Base-by-base conservation (phyloP, 2,113 vertebrate species). In the Mus spicilegus region DNA sequence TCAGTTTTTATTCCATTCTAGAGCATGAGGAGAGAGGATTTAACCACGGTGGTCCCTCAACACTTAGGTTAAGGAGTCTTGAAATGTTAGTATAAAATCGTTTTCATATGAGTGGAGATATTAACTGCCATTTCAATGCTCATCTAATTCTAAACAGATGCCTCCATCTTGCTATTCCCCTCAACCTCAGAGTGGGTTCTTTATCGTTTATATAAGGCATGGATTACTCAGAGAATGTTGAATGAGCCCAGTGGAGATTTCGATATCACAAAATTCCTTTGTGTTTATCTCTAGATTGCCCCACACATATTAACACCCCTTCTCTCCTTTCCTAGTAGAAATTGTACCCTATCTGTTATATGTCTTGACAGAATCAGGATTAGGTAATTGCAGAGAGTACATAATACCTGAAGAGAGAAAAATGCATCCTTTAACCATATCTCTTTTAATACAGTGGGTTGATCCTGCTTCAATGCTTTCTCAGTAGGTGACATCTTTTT, bases 311-410 rank as follows among this genome's bases (percentile, higher is more conserved):
- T 90, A 88, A 87, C 4, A 88, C 12, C 54, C 78, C 80, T 51
- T 67, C 22, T 67, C 76, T 95, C 77, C 19, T 93, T 80, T 94
- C 85, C 77, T 93, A 75, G 0, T 26, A 73, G 36, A 20, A 70
- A 95, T 85, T 76, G 65, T 91, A 36, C 19, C 42, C 90, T 33
- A 39, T 67, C 49, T 63, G 5, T 86, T 93, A 89, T 54, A 76
- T 93, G 63, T 73, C n/a, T 16, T 78, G 67, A 70, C 42, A 94
- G 75, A 58, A 78, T 69, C 58, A 22, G 36, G 87, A 89, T 94
- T 89, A 73, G 80, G 42, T 96, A 93, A 97, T 97, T 96, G 82
- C 86, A 84, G 0, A 36, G 33, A 30, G 63, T n/a, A 73, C 54
- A 86, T 91, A 73, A 67, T n/a, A 93, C 61, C 92, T 91, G n/a